A percentile compares a stretch with the other conserved stretches of the same genome.
Conservation (phyloP, 2,888 invertebrate species). For the Xestia xanthographa region DNA sequence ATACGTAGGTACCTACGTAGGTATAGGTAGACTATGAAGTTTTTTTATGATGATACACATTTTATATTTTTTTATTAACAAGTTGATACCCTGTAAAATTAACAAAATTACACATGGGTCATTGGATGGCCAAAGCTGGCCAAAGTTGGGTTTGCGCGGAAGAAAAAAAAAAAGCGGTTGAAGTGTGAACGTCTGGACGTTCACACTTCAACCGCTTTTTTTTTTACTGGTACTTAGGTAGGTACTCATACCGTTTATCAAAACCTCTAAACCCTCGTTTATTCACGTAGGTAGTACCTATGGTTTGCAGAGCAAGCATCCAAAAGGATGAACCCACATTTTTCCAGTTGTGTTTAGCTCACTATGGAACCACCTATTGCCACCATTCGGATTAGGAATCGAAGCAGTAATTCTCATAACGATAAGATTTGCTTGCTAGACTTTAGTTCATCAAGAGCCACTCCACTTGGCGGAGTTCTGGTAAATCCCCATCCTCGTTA, state of each 20-base stretch:
- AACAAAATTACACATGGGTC: no score
- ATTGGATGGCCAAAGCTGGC: no score
- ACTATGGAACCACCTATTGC: neutral
- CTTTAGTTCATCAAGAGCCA: neutral
- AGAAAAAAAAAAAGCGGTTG: no score
- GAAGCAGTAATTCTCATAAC: neutral
- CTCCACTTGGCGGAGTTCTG: conserved; percentile 3
- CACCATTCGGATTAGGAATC: neutral
- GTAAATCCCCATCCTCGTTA: conserved; percentile 45
- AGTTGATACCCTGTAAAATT: no score
- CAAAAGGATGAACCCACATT: neutral
- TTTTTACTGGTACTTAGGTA: no score
- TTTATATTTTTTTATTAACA: no score
- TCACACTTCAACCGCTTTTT: no score
- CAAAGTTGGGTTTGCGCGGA: neutral
- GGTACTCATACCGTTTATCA: no score
- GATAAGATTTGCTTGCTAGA: neutral
- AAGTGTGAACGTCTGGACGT: neutral
- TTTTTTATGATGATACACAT: neutral
- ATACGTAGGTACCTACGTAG: neutral
- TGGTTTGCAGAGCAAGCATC: neutral
- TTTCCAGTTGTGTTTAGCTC: neutral
- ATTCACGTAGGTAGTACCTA: no score
- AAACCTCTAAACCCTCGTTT: no score
- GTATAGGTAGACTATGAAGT: neutral